Conservation (phyloP, 2,888 invertebrate species). For the Pyralis farinalis region DNA sequence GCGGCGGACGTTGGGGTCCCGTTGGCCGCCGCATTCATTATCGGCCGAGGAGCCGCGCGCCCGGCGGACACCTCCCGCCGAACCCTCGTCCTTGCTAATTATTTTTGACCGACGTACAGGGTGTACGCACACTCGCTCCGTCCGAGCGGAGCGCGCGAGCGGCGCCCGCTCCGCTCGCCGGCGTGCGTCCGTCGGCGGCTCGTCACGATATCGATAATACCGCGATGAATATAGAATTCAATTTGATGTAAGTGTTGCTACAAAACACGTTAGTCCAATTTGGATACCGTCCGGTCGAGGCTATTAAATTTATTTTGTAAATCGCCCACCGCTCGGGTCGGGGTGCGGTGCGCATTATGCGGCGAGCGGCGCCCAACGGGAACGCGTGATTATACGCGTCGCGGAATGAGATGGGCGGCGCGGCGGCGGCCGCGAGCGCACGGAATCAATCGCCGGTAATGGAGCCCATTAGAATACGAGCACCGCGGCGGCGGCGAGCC, state of each 20-base stretch:
- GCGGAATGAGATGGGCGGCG: conserved; percentile 8
- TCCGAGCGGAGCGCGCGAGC: too few species aligned
- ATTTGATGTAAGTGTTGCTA: conserved; percentile 8
- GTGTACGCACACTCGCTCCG: too few species aligned
- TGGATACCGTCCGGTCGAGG: background rate
- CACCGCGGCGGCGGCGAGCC: background rate
- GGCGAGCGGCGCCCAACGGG: background rate
- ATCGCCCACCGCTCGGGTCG: background rate
- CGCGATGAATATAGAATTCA: background rate
- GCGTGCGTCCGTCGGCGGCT: too few species aligned
- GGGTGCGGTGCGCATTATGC: background rate
- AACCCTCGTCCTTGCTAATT: too few species aligned
- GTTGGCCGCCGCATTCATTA: conserved; percentile 33
- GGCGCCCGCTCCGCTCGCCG: too few species aligned
- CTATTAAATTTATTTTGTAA: background rate
- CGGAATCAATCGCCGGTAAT: conserved; percentile 22
- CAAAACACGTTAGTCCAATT: background rate
- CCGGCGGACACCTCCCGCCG: conserved; percentile 7
- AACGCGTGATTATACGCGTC: background rate
- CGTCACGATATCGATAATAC: background rate
- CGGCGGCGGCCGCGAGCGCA: conserved; percentile 17
- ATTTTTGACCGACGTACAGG: too few species aligned
- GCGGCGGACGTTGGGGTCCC: conserved; percentile 55
- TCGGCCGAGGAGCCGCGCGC: conserved; percentile 14
- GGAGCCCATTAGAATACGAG: conserved; percentile 30